Evolutionary conservation across 2,888 invertebrate genomes (phyloP), one percentile per base, ranked within the genome.

Genomic region (Agrotis segetum): DNA sequence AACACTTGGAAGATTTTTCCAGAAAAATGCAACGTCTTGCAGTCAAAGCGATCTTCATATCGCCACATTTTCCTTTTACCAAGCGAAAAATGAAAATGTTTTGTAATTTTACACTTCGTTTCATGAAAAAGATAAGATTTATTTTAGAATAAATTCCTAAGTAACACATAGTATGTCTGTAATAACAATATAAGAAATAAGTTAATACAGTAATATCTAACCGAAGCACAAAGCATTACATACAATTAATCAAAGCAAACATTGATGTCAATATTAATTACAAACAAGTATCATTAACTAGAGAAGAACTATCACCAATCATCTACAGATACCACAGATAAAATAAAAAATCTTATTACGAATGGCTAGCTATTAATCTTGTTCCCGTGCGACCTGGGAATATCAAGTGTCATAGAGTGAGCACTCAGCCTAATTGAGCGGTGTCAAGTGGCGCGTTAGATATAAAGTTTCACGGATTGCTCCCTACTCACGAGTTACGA

Each of bases 341-440:
- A 74, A 69, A 74, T 24, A 14, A 34, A 56, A 29, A 53, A 53
- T 50, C 34, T 14, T n/a, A 44, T 29, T 34, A 34, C n/a, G 7
- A 69, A 29, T 11, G 29, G 21, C 53, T 59, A 21, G 24, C 58
- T 59, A 70, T 77, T 60, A 46, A 60, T 77, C 61, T 52, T 61
- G 49, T 67, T 56, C 47, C 17, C 29, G 2, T 53, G 21, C 47
- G 34, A 21, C 44, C 71, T 52, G 58, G 21, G 47, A 11, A n/a
- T 61, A 77, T 46, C 50, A 62, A 59, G 19, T 78, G 53, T 71
- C 77, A 56, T 24, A 69, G 24, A 53, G 46, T 52, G 44, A 72
- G 74, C 79, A 77, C 79, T 77, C 62, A 46, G 59, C 55, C 29
- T 77, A 77, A 77, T 79, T 79, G 74, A 67, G 60, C 55, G 55